Conservation (phyloP, 92 coral and sea anemone species). For the Epizoanthus ramosus region DNA sequence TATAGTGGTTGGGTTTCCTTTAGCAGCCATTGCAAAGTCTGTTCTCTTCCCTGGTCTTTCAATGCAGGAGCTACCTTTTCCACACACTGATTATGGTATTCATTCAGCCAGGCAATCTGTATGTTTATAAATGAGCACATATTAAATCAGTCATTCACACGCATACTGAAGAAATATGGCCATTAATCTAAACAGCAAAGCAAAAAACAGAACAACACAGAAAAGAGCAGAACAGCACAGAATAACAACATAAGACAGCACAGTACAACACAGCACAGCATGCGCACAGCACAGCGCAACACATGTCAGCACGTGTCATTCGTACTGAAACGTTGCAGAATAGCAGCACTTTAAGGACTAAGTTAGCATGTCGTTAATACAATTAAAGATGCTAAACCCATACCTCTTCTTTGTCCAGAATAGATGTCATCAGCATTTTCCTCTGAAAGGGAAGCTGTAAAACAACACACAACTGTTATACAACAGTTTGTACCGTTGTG, state of each 20-base stretch:
- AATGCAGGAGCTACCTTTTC: conserved; percentile 43
- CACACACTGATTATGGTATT: conserved; percentile 51
- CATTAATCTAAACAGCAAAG: not conserved
- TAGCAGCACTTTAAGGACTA: too few relatives aligned
- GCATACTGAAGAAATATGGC: too few relatives aligned
- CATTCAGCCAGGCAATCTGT: conserved; percentile 57
- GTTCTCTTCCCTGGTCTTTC: conserved; percentile 49
- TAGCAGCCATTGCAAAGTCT: conserved; percentile 49
- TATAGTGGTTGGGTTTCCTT: conserved; percentile 42
- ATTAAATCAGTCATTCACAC: too few relatives aligned
- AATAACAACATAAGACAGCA: too few relatives aligned
- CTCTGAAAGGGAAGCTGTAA: conserved; percentile 51
- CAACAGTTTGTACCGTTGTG: too few relatives aligned
- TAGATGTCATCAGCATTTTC: conserved; percentile 32
- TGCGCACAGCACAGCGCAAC: too few relatives aligned
- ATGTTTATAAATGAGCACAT: not conserved
- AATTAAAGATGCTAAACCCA: too few relatives aligned
- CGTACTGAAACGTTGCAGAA: too few relatives aligned
- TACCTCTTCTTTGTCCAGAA: conserved; percentile 29
- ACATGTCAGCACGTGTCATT: too few relatives aligned
- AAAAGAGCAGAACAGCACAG: too few relatives aligned
- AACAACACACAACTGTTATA: not conserved
- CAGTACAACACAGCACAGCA: too few relatives aligned
- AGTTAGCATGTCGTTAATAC: too few relatives aligned
- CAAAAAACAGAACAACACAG: not conserved